Conservation (phyloP, 1,140 invertebrate genomes). For the Protaetia brevitarsis region DNA sequence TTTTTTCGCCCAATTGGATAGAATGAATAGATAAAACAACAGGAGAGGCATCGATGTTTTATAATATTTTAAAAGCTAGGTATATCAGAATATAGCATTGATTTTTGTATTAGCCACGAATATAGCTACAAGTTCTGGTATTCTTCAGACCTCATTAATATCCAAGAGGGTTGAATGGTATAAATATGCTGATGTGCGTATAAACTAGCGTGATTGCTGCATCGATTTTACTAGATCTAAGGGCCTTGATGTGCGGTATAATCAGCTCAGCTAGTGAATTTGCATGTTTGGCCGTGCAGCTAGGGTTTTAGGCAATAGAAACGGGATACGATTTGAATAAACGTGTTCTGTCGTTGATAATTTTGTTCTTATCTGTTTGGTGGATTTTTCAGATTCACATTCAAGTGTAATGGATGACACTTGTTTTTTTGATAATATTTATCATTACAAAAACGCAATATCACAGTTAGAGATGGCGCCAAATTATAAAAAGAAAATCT, state of each 20-base stretch:
- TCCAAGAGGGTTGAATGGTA: too few relatives aligned
- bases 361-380: not conserved
- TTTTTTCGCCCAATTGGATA: too few relatives aligned
- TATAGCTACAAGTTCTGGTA: too few relatives aligned
- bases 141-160: too few relatives aligned
- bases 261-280: not conserved
- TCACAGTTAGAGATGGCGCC: not conserved
- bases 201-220: not conserved
- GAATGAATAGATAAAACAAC: too few relatives aligned
- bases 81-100: too few relatives aligned
- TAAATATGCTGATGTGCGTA: not conserved
- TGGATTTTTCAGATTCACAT: not conserved
- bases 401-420: too few relatives aligned
- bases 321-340: not conserved
- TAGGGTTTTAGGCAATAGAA: not conserved
- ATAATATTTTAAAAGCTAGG: too few relatives aligned
- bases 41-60: too few relatives aligned
- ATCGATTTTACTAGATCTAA: not conserved
- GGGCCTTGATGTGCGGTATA: not conserved
- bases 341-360: not conserved
- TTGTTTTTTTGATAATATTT: too few relatives aligned
- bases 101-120: too few relatives aligned
- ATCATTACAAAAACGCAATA: not conserved
- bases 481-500: not conserved
- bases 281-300: not conserved